A percentile compares a stretch with the other conserved stretches of the same genome.
Conservation (phyloP, 30 jellyfish, hydroid and myxozoan species). For the Pseudorhiza aurosa region DNA sequence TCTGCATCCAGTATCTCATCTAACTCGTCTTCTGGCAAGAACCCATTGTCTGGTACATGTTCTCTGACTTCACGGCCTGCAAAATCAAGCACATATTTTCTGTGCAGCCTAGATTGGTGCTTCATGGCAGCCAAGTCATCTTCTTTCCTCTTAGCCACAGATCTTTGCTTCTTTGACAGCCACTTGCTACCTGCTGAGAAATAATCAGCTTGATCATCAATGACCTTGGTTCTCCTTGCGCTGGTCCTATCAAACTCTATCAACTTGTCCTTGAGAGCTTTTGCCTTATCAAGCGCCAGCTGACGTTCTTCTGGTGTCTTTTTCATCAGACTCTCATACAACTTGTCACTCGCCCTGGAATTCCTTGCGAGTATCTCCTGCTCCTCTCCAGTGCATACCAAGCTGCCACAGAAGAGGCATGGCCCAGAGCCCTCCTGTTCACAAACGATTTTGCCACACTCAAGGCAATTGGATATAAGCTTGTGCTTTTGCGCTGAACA, state of each 20-base stretch:
- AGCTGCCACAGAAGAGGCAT: slow-evolving; percentile 93
- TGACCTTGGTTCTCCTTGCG: slow-evolving; percentile 95
- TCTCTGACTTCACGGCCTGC: slow-evolving; percentile 91
- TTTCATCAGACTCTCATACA: slow-evolving; percentile 70
- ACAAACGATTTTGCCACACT: slow-evolving; percentile 98
- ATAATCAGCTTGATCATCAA: slow-evolving; percentile 98
- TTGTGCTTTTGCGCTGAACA: slow-evolving; percentile 95
- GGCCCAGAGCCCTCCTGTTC: slow-evolving; percentile 99
- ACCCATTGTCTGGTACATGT: slow-evolving; percentile 13
- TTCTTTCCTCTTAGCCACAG: slow-evolving; percentile 71
- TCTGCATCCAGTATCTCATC: slow-evolving; percentile 12
- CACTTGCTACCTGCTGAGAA: slow-evolving; percentile 90
- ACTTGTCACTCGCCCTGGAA: slow-evolving; percentile 85
- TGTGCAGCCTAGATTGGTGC: slow-evolving; percentile 69
- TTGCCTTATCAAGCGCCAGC: slow-evolving; percentile 68
- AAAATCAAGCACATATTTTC: slow-evolving; percentile 83
- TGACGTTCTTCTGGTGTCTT: slow-evolving; percentile 54
- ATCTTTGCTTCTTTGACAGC: slow-evolving; percentile 81
- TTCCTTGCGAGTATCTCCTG: slow-evolving; percentile 83
- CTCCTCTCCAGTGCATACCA: slow-evolving; percentile 93
- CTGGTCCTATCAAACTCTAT: slow-evolving; percentile 89
- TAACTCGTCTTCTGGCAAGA: slow-evolving; percentile 11
- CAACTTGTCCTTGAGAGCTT: slow-evolving; percentile 78
- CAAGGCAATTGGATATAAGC: slow-evolving; percentile 87
- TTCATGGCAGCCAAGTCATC: slow-evolving; percentile 66